Conservation (phyloP, 30 jellyfish, hydroid and myxozoan genomes). For the Chrysaora quinquecirrha region DNA sequence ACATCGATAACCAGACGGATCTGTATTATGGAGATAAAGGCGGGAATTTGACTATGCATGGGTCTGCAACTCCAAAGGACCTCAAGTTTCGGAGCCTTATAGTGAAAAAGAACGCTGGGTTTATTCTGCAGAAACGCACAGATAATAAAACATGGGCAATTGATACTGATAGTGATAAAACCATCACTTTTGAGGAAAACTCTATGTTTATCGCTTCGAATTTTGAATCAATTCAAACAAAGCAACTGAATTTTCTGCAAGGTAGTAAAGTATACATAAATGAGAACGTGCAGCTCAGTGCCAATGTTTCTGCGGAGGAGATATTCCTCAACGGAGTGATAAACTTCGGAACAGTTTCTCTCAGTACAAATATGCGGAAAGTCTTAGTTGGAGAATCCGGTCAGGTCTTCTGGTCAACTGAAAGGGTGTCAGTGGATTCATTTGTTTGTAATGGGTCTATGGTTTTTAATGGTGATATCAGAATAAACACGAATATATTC, state of each 20-base stretch:
- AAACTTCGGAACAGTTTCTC: conserved; percentile 19
- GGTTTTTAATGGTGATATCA: conserved; percentile 6
- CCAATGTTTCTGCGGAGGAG: conserved; percentile 7
- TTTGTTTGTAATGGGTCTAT: conserved; percentile 41
- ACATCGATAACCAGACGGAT: conserved; percentile 6
- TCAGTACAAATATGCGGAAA: conserved; percentile 16
- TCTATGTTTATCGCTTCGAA: background rate
- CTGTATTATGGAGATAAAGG: conserved; percentile 21
- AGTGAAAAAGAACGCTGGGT: conserved; percentile 18
- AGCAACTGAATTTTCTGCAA: conserved; percentile 15
- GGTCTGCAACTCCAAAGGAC: conserved; percentile 13
- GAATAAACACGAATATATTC: conserved; percentile 17
- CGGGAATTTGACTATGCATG: conserved; percentile 47
- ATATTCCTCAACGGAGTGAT: conserved; percentile 8
- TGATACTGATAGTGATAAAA: conserved; percentile 33
- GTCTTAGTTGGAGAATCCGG: conserved; percentile 29
- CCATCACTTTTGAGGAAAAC: conserved; percentile 2
- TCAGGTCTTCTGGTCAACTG: conserved; percentile 16
- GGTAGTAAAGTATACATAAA: conserved; percentile 18
- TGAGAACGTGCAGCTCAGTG: background rate
- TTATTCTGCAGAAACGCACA: background rate
- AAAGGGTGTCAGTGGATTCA: background rate
- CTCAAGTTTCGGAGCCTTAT: conserved; percentile 25
- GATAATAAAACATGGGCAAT: conserved; percentile 27
- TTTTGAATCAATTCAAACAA: conserved; percentile 13